A percentile compares a stretch with the other conserved stretches of the same genome.
Evolutionary conservation across 2,888 invertebrate species (phyloP).

Genomic region (Cyclophora punctaria): DNA sequence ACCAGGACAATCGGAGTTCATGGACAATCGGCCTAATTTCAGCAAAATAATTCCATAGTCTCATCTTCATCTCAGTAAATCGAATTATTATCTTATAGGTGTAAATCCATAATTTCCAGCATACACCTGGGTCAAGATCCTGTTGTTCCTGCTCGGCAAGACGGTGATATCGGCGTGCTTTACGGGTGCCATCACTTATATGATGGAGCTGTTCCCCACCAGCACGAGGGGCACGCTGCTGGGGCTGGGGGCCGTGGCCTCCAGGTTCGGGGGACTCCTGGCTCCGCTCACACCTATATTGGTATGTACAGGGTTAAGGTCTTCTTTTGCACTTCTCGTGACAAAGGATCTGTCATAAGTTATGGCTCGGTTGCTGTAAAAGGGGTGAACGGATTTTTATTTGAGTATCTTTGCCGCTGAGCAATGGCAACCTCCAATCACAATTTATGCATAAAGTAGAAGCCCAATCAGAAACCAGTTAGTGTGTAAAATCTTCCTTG

Average conservation of each 20-base stretch:
- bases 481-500: background rate
- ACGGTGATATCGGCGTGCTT: constrained; percentile 77
- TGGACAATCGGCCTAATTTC: too few relatives aligned
- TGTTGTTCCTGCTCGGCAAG: constrained; percentile 75
- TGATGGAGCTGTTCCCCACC: constrained; percentile 80
- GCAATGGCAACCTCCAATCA: too few relatives aligned
- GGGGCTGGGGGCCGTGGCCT: constrained; percentile 75
- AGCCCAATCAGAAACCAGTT: background rate
- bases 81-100: too few relatives aligned
- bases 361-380: too few relatives aligned
- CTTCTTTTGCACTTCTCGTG: too few relatives aligned
- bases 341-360: too few relatives aligned
- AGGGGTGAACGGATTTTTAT: too few relatives aligned
- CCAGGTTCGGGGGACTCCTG: constrained; percentile 76
- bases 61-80: too few relatives aligned
- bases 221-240: constrained; percentile 76
- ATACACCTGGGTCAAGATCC: constrained; percentile 39
- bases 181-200: constrained; percentile 75
- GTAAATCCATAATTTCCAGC: constrained; percentile 26
- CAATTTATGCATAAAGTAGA: too few relatives aligned
- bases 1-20: too few relatives aligned
- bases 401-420: too few relatives aligned
- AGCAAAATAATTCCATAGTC: too few relatives aligned
- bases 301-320: constrained; percentile 25
- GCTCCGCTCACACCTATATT: constrained; percentile 77